phyloP scores from a whole-genome alignment of 2,113 vertebrate genomes.

The Catharus fuscescens region DNA sequence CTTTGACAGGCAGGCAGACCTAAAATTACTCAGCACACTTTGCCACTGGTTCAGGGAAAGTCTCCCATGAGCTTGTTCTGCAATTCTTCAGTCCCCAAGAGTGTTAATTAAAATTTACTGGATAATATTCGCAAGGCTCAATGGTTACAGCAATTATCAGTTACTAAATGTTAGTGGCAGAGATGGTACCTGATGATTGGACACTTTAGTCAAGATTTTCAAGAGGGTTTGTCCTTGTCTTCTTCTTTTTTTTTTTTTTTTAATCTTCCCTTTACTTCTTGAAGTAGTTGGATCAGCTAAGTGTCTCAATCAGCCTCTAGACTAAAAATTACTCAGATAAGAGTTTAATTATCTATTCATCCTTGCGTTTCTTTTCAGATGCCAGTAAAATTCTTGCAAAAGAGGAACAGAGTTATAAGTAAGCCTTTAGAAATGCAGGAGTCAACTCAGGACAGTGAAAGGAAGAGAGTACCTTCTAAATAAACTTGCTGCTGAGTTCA shows the following conservation, averaged over 20 bases:
- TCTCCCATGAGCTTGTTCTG: conserved; percentile 71
- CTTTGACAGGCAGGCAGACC: conserved; percentile 81
- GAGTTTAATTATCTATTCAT: conserved; percentile 44
- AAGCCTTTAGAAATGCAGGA: background rate
- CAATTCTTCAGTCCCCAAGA: conserved; percentile 74
- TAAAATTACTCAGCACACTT: conserved; percentile 81
- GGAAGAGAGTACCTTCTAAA: background rate
- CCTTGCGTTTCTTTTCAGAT: background rate
- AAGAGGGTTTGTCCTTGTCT: background rate
- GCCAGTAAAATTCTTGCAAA: background rate
- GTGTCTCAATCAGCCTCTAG: conserved; percentile 47
- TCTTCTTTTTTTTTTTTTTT: background rate
- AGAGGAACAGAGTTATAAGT: background rate
- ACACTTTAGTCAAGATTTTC: conserved; percentile 47
- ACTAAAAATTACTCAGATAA: background rate
- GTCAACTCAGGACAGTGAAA: background rate
- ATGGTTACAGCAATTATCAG: conserved; percentile 80
- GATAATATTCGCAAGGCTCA: conserved; percentile 81
- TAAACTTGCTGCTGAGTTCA: background rate
- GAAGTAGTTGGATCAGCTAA: conserved; percentile 36
- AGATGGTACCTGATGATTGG: conserved; percentile 68
- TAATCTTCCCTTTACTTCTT: conserved; percentile 26
- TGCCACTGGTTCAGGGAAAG: conserved; percentile 56
- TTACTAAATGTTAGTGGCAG: conserved; percentile 77
- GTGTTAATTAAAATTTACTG: conserved; percentile 86